Base-by-base conservation (phyloP, 2,888 invertebrate species). In the Netelia virgata region DNA sequence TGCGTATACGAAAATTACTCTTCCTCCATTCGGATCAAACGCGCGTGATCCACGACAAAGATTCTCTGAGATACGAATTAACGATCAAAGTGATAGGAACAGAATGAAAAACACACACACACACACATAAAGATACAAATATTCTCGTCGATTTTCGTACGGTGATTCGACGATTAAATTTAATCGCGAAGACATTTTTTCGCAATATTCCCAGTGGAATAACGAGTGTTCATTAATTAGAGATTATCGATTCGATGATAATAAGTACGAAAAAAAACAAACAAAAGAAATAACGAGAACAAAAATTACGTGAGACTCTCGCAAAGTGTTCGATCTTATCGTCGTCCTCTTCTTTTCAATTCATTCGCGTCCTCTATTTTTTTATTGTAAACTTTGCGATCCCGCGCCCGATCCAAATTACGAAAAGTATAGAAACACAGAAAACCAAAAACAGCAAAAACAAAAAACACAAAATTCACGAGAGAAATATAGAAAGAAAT, bases 201-300 rank as follows among this genome's bases (percentile, higher is more conserved):
- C 74, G 69, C 68, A 57, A 53, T 18, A 77, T 81, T 74, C 74
- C 70, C 80, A 70, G 72, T 72, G 76, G 81, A 78, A 77, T 74
- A 81, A 74, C 77, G 81, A 81, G 84, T 82, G 81, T 84, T 84
- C 84, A 82, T 82, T 82, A 84, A 80, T 76, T 80, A 78, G 63
- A 77, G 18, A 18, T n/a, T 77, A 81, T 50, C 66, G 78, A 77
- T 74, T 80, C 50, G 69, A 57, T 57, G 66, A 83, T 50, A 77
- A 81, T 68, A 80, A 83, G 63, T 75, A 59, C 68, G 61, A 66
- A 76, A 66, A 66, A 18, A 18, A n/a, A n/a, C n/a, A 41, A 59
- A 59, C 0, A 8, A 59, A 59, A 6, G 20, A 59, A 28, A 55
- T 63, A 53, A 53, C 53, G 53, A n/a, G 14, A 16, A 47, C 0